Evolutionary conservation across 2,113 vertebrate species (phyloP).

Genomic region (Potamarius usumacintae): DNA sequence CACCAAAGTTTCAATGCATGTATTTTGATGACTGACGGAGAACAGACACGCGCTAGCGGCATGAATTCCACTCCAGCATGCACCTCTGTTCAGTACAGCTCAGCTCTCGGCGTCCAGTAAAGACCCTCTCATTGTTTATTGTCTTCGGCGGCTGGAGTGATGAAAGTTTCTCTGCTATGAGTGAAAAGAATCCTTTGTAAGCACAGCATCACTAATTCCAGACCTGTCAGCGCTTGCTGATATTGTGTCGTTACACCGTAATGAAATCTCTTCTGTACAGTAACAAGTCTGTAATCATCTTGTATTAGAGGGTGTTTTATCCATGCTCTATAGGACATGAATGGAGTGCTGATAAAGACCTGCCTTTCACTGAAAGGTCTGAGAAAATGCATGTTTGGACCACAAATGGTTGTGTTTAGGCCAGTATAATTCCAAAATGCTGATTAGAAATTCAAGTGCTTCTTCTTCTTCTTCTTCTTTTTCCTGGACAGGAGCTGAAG

Average conservation of each 20-base stretch:
- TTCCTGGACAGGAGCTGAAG: constrained; percentile 79
- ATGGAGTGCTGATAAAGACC: constrained; percentile 21
- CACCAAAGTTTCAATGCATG: not conserved
- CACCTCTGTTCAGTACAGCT: constrained; percentile 30
- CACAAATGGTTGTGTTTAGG: not conserved
- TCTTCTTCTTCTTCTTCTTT: constrained; percentile 42
- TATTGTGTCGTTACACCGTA: constrained; percentile 48
- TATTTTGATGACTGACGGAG: constrained; percentile 19
- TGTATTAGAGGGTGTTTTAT: constrained; percentile 50
- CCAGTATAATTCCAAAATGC: not conserved
- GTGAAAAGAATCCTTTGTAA: constrained; percentile 49
- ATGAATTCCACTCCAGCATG: constrained; percentile 26
- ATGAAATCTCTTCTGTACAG: constrained; percentile 50
- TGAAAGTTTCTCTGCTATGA: constrained; percentile 35
- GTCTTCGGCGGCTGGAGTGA: constrained; percentile 38
- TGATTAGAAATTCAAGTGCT: not conserved
- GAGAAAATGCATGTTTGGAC: not conserved
- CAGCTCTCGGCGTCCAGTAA: constrained; percentile 20
- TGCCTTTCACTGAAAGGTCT: constrained; percentile 8
- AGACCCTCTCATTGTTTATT: constrained; percentile 47
- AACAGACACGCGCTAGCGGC: constrained; percentile 8
- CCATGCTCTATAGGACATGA: constrained; percentile 40
- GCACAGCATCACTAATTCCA: constrained; percentile 31
- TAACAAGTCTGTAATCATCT: constrained; percentile 53
- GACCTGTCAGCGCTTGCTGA: constrained; percentile 54